Conservation (phyloP, 2,888 invertebrate species). For the Tenthredo notha region DNA sequence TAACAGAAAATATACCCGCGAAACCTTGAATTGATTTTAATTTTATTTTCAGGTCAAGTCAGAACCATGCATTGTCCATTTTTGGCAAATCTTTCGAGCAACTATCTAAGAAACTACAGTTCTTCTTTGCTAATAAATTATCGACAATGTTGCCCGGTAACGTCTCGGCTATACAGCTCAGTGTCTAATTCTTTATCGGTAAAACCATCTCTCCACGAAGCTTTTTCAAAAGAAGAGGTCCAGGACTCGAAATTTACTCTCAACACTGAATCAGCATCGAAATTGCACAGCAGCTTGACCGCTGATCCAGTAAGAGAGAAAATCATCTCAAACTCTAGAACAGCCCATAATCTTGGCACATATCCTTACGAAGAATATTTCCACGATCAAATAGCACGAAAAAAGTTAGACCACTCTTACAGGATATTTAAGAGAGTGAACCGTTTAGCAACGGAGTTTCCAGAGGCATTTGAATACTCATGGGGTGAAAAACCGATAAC, state of each 20-base stretch:
- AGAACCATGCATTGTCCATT: conserved; percentile 91
- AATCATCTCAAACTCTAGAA: conserved; percentile 77
- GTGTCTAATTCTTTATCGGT: conserved; percentile 55
- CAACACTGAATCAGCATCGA: conserved; percentile 78
- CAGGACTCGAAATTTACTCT: conserved; percentile 74
- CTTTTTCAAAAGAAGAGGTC: conserved; percentile 54
- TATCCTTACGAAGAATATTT: conserved; percentile 95
- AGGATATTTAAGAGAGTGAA: conserved; percentile 97
- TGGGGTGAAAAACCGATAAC: conserved; percentile 91
- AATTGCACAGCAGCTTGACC: conserved; percentile 83
- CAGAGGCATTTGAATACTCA: conserved; percentile 91
- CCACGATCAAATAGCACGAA: conserved; percentile 92
- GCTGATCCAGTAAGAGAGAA: conserved; percentile 77
- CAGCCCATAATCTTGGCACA: conserved; percentile 59
- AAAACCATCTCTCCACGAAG: background rate
- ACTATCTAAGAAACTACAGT: conserved; percentile 91
- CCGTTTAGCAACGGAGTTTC: conserved; percentile 92
- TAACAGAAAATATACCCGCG: background rate
- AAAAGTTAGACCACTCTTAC: conserved; percentile 97
- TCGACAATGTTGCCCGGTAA: conserved; percentile 90
- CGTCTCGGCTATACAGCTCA: conserved; percentile 81
- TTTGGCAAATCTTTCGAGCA: conserved; percentile 88
- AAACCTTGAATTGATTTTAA: background rate
- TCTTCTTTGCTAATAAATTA: conserved; percentile 88
- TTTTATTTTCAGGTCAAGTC: background rate